A percentile compares a stretch with the other conserved stretches of the same genome.
phyloP scores from a whole-genome alignment of 1,140 invertebrate species.

The Drosophila nannoptera region DNA sequence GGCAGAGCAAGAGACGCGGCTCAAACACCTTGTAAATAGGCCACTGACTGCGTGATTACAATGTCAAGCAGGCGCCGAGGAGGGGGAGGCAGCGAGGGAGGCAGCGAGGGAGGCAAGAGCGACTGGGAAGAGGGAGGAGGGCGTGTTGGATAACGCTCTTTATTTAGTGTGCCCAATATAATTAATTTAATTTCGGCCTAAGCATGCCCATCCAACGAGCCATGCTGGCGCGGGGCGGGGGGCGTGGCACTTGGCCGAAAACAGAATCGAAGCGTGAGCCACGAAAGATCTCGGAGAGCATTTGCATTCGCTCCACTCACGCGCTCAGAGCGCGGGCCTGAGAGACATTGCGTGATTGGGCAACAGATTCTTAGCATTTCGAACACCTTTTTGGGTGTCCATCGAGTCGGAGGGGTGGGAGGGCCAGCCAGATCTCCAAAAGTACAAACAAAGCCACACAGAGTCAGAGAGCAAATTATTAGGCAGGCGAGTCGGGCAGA shows the following conservation, averaged over 20 bases:
- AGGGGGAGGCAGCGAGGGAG: not conserved
- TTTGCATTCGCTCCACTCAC: slow-evolving; percentile 54
- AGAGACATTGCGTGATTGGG: slow-evolving; percentile 62
- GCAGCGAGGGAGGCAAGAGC: too few relatives aligned
- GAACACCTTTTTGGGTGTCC: slow-evolving; percentile 72
- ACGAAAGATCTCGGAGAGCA: slow-evolving; percentile 51
- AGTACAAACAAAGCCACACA: slow-evolving; percentile 72
- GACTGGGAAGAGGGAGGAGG: slow-evolving; percentile 8
- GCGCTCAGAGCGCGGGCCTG: slow-evolving; percentile 19
- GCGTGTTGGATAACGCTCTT: slow-evolving; percentile 56
- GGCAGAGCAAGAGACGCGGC: slow-evolving; percentile 12
- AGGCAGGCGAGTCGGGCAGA: slow-evolving; percentile 53
- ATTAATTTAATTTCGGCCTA: slow-evolving; percentile 66
- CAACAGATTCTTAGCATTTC: slow-evolving; percentile 69
- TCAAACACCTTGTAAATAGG: slow-evolving; percentile 52
- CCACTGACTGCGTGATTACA: slow-evolving; percentile 64
- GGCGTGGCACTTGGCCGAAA: slow-evolving; percentile 50
- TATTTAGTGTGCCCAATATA: slow-evolving; percentile 69
- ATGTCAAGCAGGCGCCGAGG: slow-evolving; percentile 53
- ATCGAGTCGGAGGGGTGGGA: slow-evolving; percentile 30
- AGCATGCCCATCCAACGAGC: slow-evolving; percentile 17
- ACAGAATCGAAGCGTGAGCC: slow-evolving; percentile 65
- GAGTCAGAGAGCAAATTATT: slow-evolving; percentile 72
- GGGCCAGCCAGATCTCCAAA: slow-evolving; percentile 28
- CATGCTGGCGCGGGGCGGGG: slow-evolving; percentile 1